These are phyloP conservation scores for Tachystola acroxantha DNA, from an alignment of 2,888 invertebrate species.

Conservation along the genomic window DNA sequence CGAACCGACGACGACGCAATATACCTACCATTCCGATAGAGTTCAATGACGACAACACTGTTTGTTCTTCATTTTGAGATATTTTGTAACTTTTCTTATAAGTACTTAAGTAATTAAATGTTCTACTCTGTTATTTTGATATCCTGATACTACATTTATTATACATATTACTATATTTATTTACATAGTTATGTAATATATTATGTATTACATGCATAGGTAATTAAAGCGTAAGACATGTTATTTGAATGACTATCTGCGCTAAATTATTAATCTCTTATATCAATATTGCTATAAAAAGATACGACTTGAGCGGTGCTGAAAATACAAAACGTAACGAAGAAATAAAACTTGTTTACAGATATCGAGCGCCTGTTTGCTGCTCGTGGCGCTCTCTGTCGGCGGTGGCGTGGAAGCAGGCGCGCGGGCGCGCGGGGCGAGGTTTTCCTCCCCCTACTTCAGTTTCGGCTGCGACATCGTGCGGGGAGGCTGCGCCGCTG, in stretches of 20 bases:
- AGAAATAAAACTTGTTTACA: slow-evolving; percentile 74
- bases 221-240: neutral
- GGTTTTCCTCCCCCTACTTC: slow-evolving; percentile 67
- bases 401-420: slow-evolving; percentile 39
- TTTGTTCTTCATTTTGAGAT: slow-evolving; percentile 28
- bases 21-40: slow-evolving; percentile 60
- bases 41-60: slow-evolving; percentile 44
- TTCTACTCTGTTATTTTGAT: too few species aligned
- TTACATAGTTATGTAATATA: neutral
- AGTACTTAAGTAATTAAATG: too few species aligned
- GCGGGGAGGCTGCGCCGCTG: slow-evolving; percentile 46
- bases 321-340: slow-evolving; percentile 39
- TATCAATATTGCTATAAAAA: too few species aligned
- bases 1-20: slow-evolving; percentile 43
- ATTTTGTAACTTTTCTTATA: slow-evolving; percentile 11
- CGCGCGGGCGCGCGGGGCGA: slow-evolving; percentile 56
- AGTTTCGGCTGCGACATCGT: slow-evolving; percentile 49
- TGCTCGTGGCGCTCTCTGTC: slow-evolving; percentile 70
- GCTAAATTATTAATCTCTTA: too few species aligned
- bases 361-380: slow-evolving; percentile 71
- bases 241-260: too few species aligned
- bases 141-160: too few species aligned
- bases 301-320: neutral
- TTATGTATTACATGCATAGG: neutral
- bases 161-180: neutral